Evolutionary conservation across 1,140 invertebrate genomes (phyloP).

Genomic region (Wasmannia auropunctata): DNA sequence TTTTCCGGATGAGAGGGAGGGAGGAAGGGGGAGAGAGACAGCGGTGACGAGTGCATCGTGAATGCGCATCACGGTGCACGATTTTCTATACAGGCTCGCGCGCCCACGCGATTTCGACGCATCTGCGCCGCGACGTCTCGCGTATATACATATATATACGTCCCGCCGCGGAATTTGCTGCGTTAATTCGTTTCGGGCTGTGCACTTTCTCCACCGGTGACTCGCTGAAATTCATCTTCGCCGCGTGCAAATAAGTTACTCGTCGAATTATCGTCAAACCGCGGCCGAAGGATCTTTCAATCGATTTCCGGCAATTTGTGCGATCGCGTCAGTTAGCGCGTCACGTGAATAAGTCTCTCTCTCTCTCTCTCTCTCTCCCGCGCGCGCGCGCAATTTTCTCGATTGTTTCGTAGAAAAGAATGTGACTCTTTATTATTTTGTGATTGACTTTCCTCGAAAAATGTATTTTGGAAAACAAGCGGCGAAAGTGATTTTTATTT

Average conservation of each 20-base stretch:
- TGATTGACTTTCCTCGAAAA: too few species aligned
- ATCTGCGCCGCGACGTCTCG: neutral
- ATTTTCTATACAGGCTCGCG: neutral
- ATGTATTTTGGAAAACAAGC: too few species aligned
- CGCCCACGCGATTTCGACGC: neutral
- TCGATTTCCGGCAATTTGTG: neutral
- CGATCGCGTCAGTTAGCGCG: neutral
- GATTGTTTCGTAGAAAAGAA: neutral
- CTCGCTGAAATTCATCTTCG: neutral
- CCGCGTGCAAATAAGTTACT: neutral
- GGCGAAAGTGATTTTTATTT: neutral
- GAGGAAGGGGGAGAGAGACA: neutral
- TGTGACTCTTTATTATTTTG: too few species aligned
- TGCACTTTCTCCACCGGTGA: neutral
- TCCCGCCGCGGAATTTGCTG: neutral
- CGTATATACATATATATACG: too few species aligned
- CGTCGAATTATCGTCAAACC: neutral
- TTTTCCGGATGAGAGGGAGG: neutral
- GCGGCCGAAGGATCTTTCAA: neutral
- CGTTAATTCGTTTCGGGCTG: neutral
- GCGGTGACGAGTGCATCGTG: neutral
- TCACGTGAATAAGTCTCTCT: neutral
- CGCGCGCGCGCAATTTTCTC: neutral
- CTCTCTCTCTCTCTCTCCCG: too few species aligned
- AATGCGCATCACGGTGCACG: neutral